Base-by-base conservation (phyloP, 2,113 vertebrate species). In the Pogona vitticeps region DNA sequence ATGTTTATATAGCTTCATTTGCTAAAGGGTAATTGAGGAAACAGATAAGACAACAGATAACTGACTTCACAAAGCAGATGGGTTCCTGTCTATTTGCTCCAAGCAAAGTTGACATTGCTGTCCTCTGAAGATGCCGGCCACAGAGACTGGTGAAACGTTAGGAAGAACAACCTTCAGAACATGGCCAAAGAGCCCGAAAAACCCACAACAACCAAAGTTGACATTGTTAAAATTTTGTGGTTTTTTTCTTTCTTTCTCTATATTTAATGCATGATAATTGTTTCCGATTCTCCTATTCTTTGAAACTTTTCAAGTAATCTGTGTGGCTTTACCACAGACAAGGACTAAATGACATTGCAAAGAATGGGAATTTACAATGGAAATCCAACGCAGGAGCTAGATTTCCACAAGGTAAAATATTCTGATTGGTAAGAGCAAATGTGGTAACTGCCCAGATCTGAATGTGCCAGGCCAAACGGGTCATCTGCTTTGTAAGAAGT, bases 311-410 rank as follows among this genome's bases (percentile, higher is more conserved):
- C 46, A 58, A 86, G 15, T 76, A 80, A 86, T 67, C 65, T 23
- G 71, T 87, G 33, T 86, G 70, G 38, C 73, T 61, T 87, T 56
- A 4, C 59, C 70, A 46, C 38, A 61, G 80, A 83, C 84, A 78
- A 59, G 87, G 42, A 56, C 61, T 82, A 83, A 80, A 73, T 77
- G 1, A 88, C 82, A 90, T 59, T 2, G 2, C 61, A 80, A 33
- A 78, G 15, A 71, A 88, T 59, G 36, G 38, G 42, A 89, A 93
- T 83, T 89, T 88, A 77, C 88, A 92, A 2, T 36, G 87, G 73
- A 31, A 8, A 38, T 77, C 61, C 40, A 87, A 23, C 2, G 6
- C 40, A 73, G 73, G 42, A 78, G 9, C 26, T 67, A 89, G 81
- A 90, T 65, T 46, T 63, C 58, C 6, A 15, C 63, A 86, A 76